Percentiles rank a stretch among this genome's conserved stretches.
phyloP scores from a whole-genome alignment of 2,113 vertebrate species.

The Puntigrus tetrazona region DNA sequence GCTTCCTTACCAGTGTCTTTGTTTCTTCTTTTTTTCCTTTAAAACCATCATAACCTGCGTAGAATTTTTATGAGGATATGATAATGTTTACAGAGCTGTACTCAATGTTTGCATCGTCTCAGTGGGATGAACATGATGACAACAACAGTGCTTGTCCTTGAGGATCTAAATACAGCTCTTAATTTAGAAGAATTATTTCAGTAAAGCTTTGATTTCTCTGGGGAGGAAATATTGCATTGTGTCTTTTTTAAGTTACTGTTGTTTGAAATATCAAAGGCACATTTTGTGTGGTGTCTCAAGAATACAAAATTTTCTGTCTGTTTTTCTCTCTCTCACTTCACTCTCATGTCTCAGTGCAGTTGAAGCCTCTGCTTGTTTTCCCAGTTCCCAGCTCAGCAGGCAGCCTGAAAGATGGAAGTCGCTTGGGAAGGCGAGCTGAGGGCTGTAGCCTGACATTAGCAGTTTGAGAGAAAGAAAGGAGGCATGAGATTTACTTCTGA shows the following conservation, averaged over 20 bases:
- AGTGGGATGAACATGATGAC: constrained; percentile 1
- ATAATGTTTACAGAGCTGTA: constrained; percentile 7
- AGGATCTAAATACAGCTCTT: constrained; percentile 30
- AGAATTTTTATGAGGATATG: constrained; percentile 32
- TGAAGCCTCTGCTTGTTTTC: constrained; percentile 28
- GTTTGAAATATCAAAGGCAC: constrained; percentile 27
- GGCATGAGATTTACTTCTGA: constrained; percentile 4
- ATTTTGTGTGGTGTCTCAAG: background rate
- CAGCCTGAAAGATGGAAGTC: constrained; percentile 14
- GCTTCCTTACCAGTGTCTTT: background rate
- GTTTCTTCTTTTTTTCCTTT: background rate
- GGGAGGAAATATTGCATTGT: constrained; percentile 20
- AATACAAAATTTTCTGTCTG: constrained; percentile 15
- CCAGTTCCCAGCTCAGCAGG: constrained; percentile 31
- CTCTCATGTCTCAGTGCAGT: constrained; percentile 17
- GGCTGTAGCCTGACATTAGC: background rate
- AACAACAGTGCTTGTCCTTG: constrained; percentile 7
- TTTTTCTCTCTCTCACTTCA: constrained; percentile 10
- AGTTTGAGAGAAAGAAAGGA: background rate
- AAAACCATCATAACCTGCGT: background rate
- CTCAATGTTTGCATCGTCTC: constrained; percentile 3
- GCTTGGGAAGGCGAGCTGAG: constrained; percentile 12
- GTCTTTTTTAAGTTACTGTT: background rate
- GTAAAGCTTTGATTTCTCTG: constrained; percentile 8
- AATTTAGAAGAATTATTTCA: constrained; percentile 10